Percentiles rank a stretch among this genome's conserved stretches.
Conservation (phyloP, 1,140 invertebrate genomes). For the Amyelois transitella region DNA sequence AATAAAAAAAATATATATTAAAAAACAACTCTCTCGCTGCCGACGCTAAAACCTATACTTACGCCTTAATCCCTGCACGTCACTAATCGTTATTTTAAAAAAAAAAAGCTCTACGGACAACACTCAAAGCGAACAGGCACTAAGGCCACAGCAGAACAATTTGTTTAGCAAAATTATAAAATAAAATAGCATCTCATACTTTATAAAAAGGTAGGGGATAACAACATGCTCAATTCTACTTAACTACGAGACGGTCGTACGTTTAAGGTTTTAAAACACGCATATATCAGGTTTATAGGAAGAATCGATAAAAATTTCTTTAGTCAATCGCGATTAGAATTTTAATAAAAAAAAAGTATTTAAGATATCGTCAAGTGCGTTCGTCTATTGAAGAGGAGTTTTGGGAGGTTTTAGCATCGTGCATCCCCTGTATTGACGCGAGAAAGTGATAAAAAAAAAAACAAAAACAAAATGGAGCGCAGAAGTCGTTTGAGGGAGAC, state of each 20-base stretch:
- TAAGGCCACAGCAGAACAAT: slow-evolving; percentile 26
- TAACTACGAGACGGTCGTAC: slow-evolving; percentile 14
- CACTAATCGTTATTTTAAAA: slow-evolving; percentile 15
- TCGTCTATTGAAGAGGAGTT: slow-evolving; percentile 40
- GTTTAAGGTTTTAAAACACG: neutral
- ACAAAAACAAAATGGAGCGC: slow-evolving; percentile 48
- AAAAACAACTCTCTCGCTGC: slow-evolving; percentile 39
- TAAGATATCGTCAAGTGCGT: slow-evolving; percentile 22
- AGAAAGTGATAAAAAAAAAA: slow-evolving; percentile 45
- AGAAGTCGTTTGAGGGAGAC: slow-evolving; percentile 65
- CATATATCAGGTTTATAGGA: neutral
- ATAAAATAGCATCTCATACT: slow-evolving; percentile 27
- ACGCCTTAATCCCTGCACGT: slow-evolving; percentile 18
- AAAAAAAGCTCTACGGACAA: slow-evolving; percentile 44
- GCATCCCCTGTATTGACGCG: slow-evolving; percentile 70
- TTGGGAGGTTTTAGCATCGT: slow-evolving; percentile 64
- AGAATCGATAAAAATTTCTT: too few relatives aligned
- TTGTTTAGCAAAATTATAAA: slow-evolving; percentile 32
- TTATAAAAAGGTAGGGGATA: slow-evolving; percentile 39
- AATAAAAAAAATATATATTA: too few relatives aligned
- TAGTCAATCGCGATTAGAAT: neutral
- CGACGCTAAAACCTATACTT: slow-evolving; percentile 34
- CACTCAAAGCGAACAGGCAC: slow-evolving; percentile 59
- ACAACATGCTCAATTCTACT: slow-evolving; percentile 52
- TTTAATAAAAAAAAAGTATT: neutral